These are phyloP conservation scores for Oenanthe melanoleuca DNA, from an alignment of 2,113 vertebrate species.

Conservation along the genomic window DNA sequence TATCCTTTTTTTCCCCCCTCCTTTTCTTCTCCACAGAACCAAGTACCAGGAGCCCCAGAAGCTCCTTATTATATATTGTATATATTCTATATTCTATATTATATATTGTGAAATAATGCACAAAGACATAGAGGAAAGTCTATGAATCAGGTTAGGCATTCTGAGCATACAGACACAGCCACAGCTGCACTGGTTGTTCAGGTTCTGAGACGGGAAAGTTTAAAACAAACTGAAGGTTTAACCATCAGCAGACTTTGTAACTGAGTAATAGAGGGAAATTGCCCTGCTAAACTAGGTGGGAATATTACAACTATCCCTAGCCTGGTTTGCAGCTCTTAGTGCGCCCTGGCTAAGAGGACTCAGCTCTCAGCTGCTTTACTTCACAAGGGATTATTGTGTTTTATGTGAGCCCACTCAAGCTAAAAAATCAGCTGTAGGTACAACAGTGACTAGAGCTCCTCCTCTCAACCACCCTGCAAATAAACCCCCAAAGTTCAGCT, in stretches of 20 bases:
- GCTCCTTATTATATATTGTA: too few species aligned
- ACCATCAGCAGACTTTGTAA: neutral
- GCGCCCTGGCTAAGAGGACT: neutral
- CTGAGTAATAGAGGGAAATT: neutral
- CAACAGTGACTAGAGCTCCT: neutral
- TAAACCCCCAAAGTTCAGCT: neutral
- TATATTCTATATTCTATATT: too few species aligned
- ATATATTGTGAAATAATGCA: neutral
- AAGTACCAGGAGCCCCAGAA: neutral
- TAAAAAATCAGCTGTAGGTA: neutral
- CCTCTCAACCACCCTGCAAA: neutral
- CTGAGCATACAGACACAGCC: neutral
- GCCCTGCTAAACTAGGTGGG: neutral
- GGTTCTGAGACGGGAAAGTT: neutral
- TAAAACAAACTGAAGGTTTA: neutral
- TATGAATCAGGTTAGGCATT: neutral
- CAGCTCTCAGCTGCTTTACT: neutral
- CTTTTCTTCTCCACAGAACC: neutral
- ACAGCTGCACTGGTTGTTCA: neutral
- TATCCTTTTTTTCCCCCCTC: neutral
- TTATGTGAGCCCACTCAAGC: neutral
- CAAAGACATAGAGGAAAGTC: neutral
- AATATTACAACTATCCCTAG: neutral
- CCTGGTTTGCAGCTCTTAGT: neutral
- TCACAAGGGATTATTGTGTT: neutral